Percentiles rank a stretch among this genome's conserved stretches.
Conservation (phyloP, 2,888 invertebrate species). For the Drosophila sordidapex region DNA sequence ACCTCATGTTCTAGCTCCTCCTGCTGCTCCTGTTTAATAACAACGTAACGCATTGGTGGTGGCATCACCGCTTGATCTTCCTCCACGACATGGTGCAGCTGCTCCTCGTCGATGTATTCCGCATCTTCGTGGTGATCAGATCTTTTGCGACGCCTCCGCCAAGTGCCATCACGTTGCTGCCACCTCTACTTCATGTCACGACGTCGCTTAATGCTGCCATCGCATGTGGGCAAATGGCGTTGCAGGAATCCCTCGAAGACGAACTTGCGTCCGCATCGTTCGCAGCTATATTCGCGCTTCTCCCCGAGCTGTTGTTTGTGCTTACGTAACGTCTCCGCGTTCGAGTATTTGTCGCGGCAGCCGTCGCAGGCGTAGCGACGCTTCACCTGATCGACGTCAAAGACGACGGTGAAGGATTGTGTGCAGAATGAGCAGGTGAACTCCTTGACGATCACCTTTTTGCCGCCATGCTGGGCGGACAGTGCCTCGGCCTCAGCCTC, state of each 20-base stretch:
- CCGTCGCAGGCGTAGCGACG: conserved; percentile 84
- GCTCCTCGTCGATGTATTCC: not conserved
- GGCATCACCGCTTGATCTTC: conserved; percentile 22
- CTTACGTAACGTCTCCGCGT: conserved; percentile 82
- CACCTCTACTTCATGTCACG: conserved; percentile 82
- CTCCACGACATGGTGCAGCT: conserved; percentile 1
- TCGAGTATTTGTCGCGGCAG: conserved; percentile 84
- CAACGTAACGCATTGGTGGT: conserved; percentile 63
- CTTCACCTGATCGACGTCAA: conserved; percentile 84
- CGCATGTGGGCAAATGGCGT: conserved; percentile 83
- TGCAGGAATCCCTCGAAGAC: conserved; percentile 84
- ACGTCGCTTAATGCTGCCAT: conserved; percentile 84
- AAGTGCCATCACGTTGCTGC: conserved; percentile 63
- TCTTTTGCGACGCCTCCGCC: conserved; percentile 52
- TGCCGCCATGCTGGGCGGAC: conserved; percentile 79
- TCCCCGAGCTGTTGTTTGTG: conserved; percentile 84
- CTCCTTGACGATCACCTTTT: conserved; percentile 84
- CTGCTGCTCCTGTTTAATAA: conserved; percentile 52
- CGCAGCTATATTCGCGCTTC: conserved; percentile 83
- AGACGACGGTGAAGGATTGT: conserved; percentile 83
- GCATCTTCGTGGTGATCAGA: not conserved
- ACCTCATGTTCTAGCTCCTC: conserved; percentile 10
- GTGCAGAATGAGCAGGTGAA: conserved; percentile 84
- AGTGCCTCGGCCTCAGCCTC: conserved; percentile 82
- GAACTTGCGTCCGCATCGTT: conserved; percentile 83